Evolutionary conservation across 2,797 vertebrate genomes (phyloP).

Genomic region (Rhinophrynus dorsalis): DNA sequence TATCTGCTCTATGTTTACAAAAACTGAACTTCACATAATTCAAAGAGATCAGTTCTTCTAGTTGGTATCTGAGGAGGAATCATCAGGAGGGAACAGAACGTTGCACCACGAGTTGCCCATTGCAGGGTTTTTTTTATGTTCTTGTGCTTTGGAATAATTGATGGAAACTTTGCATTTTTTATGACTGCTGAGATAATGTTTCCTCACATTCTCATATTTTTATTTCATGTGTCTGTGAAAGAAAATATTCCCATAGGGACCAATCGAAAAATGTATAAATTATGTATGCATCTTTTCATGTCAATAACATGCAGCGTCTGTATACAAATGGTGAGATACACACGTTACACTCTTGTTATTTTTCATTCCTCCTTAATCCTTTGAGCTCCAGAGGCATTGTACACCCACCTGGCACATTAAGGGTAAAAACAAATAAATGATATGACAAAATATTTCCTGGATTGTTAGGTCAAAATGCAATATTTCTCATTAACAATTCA

Average conservation of each 20-base stretch:
- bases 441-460: too few species aligned
- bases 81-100: conserved; percentile 1
- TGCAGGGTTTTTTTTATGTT: conserved; percentile 4
- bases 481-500: too few species aligned
- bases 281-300: conserved; percentile 1
- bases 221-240: conserved; percentile 13
- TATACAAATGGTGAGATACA: not conserved
- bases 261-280: conserved; percentile 14
- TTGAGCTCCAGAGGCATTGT: too few species aligned
- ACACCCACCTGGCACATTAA: too few species aligned
- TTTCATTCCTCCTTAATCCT: too few species aligned
- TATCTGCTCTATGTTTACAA: not conserved
- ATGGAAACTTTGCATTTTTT: conserved; percentile 45
- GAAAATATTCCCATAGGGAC: conserved; percentile 18
- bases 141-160: conserved; percentile 20
- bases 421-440: too few species aligned
- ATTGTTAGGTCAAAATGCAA: too few species aligned
- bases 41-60: not conserved
- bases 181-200: conserved; percentile 42
- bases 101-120: not conserved
- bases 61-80: not conserved
- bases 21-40: not conserved
- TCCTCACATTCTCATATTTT: conserved; percentile 25
- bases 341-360: not conserved
- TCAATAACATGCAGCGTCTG: not conserved